A percentile compares a stretch with the other conserved stretches of the same genome.
phyloP scores from a whole-genome alignment of 2,113 vertebrate genomes.

The Ariopsis seemanni region DNA sequence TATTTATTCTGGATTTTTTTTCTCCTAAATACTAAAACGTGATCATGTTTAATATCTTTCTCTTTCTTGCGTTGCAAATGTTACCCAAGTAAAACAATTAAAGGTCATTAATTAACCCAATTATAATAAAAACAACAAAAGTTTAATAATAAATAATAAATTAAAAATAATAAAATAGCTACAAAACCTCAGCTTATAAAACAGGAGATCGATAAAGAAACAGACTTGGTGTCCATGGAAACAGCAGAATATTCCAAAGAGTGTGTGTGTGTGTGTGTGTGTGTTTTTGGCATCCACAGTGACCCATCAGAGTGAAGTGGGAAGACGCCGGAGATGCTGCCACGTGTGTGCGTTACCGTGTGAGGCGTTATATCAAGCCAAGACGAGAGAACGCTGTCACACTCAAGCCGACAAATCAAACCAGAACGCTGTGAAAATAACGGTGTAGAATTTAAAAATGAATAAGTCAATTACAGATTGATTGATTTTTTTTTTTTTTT shows the following conservation, averaged over 20 bases:
- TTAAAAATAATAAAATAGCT: not conserved
- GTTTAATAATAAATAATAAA: not conserved
- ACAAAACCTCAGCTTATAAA: not conserved
- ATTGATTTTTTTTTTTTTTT: no score
- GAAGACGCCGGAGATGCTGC: not conserved
- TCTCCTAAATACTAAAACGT: not conserved
- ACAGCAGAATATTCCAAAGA: not conserved
- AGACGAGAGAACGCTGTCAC: not conserved
- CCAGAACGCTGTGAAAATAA: not conserved
- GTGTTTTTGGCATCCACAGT: not conserved
- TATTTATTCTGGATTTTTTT: not conserved
- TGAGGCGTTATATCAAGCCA: not conserved
- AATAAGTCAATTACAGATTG: no score
- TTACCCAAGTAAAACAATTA: not conserved
- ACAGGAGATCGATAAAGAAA: not conserved
- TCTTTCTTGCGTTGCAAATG: not conserved
- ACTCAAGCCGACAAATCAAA: not conserved
- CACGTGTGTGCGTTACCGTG: not conserved
- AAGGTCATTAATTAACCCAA: not conserved
- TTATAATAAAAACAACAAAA: not conserved
- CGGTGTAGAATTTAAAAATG: not conserved
- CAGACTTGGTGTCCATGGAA: conserved; percentile 4
- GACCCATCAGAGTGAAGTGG: not conserved
- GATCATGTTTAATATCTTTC: not conserved
- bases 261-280: not conserved